Percentiles rank a stretch among this genome's conserved stretches.
phyloP scores from a whole-genome alignment of 1,140 invertebrate genomes.

The Caenorhabditis brenneri region DNA sequence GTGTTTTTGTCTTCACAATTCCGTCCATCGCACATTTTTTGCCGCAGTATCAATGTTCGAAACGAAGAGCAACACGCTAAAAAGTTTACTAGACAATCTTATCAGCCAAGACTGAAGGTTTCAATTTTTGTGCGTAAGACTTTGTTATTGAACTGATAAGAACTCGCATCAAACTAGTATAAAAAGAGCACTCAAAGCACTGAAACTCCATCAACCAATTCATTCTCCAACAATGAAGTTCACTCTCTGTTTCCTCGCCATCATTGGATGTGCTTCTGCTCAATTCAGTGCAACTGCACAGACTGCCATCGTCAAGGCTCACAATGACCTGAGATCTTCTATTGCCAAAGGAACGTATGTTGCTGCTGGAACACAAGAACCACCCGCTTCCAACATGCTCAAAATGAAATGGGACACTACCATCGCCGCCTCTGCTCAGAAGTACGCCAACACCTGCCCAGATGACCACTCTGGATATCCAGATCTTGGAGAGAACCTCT shows the following conservation, averaged over 20 bases:
- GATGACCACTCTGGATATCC: background rate
- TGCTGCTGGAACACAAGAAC: background rate
- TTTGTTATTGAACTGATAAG: constrained; percentile 15
- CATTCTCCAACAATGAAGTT: no score
- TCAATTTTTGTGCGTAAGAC: background rate
- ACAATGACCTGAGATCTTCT: background rate
- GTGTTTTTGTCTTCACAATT: no score
- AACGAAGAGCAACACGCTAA: no score
- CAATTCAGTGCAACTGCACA: background rate
- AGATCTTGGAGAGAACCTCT: background rate
- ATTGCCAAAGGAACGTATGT: background rate
- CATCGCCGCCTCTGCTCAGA: background rate
- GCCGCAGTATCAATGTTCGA: no score
- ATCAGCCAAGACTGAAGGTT: background rate
- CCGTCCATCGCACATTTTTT: no score
- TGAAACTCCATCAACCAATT: no score
- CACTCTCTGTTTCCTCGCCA: background rate
- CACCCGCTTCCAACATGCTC: background rate
- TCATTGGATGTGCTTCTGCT: background rate
- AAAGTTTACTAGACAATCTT: background rate
- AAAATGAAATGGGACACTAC: background rate
- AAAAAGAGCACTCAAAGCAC: no score
- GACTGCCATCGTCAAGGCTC: background rate
- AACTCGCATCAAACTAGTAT: no score
- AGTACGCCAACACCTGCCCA: background rate